Evolutionary conservation across 1,140 invertebrate species (phyloP), one percentile per base, ranked within the genome.

Genomic region (Mylabris phalerata): DNA sequence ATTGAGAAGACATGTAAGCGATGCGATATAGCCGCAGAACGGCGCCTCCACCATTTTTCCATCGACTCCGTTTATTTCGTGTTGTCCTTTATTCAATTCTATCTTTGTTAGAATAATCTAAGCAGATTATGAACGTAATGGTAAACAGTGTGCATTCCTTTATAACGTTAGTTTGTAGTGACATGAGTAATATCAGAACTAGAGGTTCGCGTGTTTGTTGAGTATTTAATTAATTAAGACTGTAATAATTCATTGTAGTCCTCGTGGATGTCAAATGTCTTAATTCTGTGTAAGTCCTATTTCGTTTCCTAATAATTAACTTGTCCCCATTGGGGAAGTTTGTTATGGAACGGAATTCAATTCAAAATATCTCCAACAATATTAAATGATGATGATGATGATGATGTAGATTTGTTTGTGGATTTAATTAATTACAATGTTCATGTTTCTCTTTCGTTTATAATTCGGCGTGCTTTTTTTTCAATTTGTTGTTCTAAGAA

Each of bases 231-330:
- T 69, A 67, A 67, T 67, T 65, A 67, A 64, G 63, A 59, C 60
- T 54, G 65, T 63, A 69, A 67, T 69, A 69, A 69, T 67, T 69
- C 65, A 67, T 67, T 66, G 65, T 60, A 66, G 65, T 67, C 55
- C 67, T 62, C 59, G 61, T 55, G 50, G 58, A 68, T 67, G 67
- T 68, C 65, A 67, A 68, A 68, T 59, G 65, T 68, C 67, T 69
- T 69, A 67, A 69, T 69, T 67, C 61, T 60, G 55, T 19, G 19
- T 7, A 57, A 59, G 51, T 62, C 59, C 64, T 59, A 63, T 65
- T 65, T 62, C 64, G 60, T 64, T 67, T 64, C 52, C 61, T 58
- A 65, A 65, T 67, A 62, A 67, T 67, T 63, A 67, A 65, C 58
- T 62, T 59, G 63, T 63, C 62, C 59, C 61, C 49, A 45, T 32